phyloP scores from a whole-genome alignment of 1,140 invertebrate genomes.

The Agrilus planipennis region DNA sequence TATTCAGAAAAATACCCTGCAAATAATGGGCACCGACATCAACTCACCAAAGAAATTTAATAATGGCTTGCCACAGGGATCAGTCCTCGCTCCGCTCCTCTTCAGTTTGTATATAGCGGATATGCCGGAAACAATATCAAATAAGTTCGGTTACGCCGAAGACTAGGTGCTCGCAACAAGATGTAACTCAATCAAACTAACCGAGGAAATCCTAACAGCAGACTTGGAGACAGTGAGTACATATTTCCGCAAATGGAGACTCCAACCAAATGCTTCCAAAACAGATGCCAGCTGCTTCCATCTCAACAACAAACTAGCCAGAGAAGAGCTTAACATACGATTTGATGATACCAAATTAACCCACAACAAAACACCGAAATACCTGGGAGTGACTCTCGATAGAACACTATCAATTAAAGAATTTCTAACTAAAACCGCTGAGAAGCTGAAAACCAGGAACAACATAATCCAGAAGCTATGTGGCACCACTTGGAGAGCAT shows the following conservation, averaged over 20 bases:
- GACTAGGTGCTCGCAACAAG: background rate
- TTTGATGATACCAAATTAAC: too few relatives aligned
- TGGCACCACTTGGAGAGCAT: too few relatives aligned
- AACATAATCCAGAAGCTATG: too few relatives aligned
- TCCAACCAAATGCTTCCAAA: background rate
- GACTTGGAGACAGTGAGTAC: background rate
- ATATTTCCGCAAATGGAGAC: conserved; percentile 1
- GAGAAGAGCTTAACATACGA: too few relatives aligned
- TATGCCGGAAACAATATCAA: conserved; percentile 1
- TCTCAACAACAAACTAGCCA: too few relatives aligned
- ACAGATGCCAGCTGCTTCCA: background rate
- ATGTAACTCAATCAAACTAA: background rate
- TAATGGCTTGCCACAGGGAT: conserved; percentile 4
- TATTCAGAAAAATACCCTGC: background rate
- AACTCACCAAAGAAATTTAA: conserved; percentile 2
- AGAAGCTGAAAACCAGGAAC: too few relatives aligned
- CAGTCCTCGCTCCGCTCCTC: conserved; percentile 2
- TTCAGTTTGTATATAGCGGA: conserved; percentile 4
- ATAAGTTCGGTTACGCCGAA: conserved; percentile 2
- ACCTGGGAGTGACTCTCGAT: too few relatives aligned
- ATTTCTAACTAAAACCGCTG: too few relatives aligned
- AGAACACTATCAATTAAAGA: too few relatives aligned
- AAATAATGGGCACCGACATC: background rate
- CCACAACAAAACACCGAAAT: too few relatives aligned
- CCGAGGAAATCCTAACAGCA: background rate